A percentile compares a stretch with the other conserved stretches of the same genome.
These are phyloP conservation scores for Ascidia mentula DNA, from an alignment of 23 tunicate genomes.

Conservation along the genomic window DNA sequence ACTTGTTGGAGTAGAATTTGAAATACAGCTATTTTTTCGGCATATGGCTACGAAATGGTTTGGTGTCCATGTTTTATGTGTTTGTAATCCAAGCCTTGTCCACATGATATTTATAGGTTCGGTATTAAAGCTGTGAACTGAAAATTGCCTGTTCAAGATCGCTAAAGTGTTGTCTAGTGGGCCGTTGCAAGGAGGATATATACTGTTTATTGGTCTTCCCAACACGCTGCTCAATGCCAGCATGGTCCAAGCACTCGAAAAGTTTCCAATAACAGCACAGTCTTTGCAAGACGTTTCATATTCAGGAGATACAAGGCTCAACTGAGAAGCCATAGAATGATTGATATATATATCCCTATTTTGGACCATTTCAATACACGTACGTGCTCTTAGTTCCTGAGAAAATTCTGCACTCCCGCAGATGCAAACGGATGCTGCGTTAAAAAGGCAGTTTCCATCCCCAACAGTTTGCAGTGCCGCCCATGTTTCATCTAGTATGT, in stretches of 20 bases:
- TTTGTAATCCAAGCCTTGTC: background rate
- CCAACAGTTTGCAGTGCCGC: background rate
- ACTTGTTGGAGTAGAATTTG: too few relatives aligned
- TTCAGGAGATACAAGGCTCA: background rate
- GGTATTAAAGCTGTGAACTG: background rate
- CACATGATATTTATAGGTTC: conserved; percentile 10
- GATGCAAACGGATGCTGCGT: background rate
- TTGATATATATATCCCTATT: background rate
- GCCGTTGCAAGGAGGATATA: conserved; percentile 9
- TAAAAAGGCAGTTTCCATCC: background rate
- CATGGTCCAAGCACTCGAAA: conserved; percentile 7
- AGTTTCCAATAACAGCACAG: background rate
- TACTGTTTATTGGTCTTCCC: conserved; percentile 5
- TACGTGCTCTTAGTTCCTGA: background rate
- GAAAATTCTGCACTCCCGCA: background rate
- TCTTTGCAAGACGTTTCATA: background rate
- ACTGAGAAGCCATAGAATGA: background rate
- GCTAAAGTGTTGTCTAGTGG: background rate
- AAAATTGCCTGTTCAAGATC: background rate
- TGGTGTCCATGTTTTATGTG: background rate
- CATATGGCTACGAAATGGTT: conserved; percentile 13
- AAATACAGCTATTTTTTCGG: too few relatives aligned
- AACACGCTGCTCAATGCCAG: background rate
- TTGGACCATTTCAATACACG: background rate
- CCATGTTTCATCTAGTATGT: background rate